These are phyloP conservation scores for Onychomys leucogaster DNA, from an alignment of 2,797 vertebrate species.

Conservation along the genomic window DNA sequence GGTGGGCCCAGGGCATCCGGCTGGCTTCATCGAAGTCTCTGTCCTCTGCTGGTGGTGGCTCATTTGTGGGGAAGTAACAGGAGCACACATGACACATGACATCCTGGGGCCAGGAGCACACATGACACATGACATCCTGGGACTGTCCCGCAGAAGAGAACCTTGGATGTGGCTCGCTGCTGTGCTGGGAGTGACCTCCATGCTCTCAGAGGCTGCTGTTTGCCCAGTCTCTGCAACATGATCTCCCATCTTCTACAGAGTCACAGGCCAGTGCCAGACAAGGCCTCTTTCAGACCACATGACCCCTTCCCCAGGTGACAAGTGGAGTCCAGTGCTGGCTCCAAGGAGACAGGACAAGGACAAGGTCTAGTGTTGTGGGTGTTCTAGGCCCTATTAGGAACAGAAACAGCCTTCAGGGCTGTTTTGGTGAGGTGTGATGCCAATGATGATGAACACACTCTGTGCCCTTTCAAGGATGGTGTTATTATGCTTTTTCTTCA, in stretches of 20 bases:
- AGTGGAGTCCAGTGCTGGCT: too few species aligned
- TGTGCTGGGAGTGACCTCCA: fast-evolving
- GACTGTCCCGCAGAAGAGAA: not conserved
- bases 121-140: not conserved
- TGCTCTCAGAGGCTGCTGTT: not conserved
- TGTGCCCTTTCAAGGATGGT: not conserved
- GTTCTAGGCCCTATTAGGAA: not conserved
- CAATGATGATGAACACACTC: fast-evolving
- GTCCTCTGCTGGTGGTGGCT: not conserved
- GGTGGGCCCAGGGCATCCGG: too few species aligned
- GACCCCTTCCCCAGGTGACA: not conserved
- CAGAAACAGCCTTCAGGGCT: not conserved
- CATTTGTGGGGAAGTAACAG: not conserved
- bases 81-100: not conserved
- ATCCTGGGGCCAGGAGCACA: not conserved
- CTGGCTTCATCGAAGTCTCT: not conserved
- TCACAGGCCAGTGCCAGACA: not conserved
- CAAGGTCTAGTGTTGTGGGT: not conserved
- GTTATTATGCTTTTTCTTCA: too few species aligned
- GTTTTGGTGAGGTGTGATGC: fast-evolving
- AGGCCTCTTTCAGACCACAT: not conserved
- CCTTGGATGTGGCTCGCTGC: not conserved
- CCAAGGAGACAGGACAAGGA: not conserved
- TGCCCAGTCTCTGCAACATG: not conserved
- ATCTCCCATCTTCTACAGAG: not conserved